These are phyloP conservation scores for Danio albolineatus DNA, from an alignment of 2,797 vertebrate species.

Conservation along the genomic window DNA sequence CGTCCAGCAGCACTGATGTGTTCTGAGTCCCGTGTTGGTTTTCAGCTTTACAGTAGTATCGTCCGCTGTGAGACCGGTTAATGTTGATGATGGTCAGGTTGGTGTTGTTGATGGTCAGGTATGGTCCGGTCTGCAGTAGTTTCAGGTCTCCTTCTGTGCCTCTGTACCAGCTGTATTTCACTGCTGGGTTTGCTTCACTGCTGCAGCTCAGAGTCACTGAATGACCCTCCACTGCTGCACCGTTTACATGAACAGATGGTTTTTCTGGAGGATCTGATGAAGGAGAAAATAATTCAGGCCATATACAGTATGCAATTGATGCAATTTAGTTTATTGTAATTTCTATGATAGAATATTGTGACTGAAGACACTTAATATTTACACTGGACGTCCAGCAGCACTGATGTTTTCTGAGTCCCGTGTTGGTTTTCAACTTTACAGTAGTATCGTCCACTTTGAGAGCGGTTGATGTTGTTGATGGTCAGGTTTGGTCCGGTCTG, in stretches of 20 bases:
- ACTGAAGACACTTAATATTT: conserved; percentile 3
- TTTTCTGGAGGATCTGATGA: conserved; percentile 2
- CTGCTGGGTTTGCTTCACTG: too few relatives aligned
- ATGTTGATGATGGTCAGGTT: too few relatives aligned
- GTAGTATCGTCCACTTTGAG: conserved; percentile 39
- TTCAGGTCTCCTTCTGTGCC: too few relatives aligned
- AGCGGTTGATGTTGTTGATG: not conserved
- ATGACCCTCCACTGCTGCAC: too few relatives aligned
- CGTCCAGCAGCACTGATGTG: conserved; percentile 14
- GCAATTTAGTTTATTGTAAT: too few relatives aligned
- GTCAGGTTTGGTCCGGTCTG: conserved; percentile 18
- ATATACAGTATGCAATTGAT: too few relatives aligned
- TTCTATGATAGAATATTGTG: too few relatives aligned
- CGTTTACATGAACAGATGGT: not conserved
- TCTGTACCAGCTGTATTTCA: too few relatives aligned
- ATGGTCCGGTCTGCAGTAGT: too few relatives aligned
- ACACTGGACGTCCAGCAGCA: conserved; percentile 42
- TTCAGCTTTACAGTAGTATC: conserved; percentile 47
- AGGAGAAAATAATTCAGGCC: not conserved
- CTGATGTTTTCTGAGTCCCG: conserved; percentile 28
- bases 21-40: conserved; percentile 33
- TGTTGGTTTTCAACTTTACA: conserved; percentile 44
- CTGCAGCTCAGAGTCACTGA: too few relatives aligned
- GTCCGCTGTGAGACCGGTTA: conserved; percentile 16
- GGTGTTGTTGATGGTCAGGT: too few relatives aligned